phyloP scores from a whole-genome alignment of 2,888 invertebrate genomes.

The Eupsilia transversa region DNA sequence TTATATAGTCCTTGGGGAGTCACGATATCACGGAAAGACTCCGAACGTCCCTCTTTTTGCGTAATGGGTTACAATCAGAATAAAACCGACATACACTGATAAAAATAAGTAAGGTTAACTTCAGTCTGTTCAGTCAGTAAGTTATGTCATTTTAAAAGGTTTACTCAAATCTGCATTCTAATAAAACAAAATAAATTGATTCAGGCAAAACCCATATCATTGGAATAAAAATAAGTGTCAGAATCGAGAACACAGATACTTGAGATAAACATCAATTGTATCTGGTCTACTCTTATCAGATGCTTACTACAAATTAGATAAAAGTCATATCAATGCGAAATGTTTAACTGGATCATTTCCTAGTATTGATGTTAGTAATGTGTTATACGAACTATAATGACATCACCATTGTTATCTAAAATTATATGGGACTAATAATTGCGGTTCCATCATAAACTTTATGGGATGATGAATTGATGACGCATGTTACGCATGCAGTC shows the following conservation, averaged over 20 bases:
- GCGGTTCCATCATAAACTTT: neutral
- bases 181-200: no score
- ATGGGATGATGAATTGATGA: neutral
- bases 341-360: slow-evolving; percentile 39
- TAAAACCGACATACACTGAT: no score
- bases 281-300: slow-evolving; percentile 38
- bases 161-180: slow-evolving; percentile 5
- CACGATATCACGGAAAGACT: no score
- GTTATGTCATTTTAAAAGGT: no score
- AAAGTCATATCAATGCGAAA: slow-evolving; percentile 37
- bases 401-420: slow-evolving; percentile 29
- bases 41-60: no score
- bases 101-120: no score
- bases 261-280: slow-evolving; percentile 34
- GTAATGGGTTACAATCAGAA: no score
- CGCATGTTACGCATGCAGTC: neutral
- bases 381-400: slow-evolving; percentile 36
- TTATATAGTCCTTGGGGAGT: no score
- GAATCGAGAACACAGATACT: slow-evolving; percentile 24
- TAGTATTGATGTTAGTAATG: slow-evolving; percentile 29
- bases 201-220: no score
- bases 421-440: slow-evolving; percentile 2
- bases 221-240: slow-evolving; percentile 15
- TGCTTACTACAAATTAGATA: slow-evolving; percentile 43
- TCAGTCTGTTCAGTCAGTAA: no score